Base-by-base conservation (phyloP, 2,113 vertebrate genomes). In the Apistogramma diplotaenia region DNA sequence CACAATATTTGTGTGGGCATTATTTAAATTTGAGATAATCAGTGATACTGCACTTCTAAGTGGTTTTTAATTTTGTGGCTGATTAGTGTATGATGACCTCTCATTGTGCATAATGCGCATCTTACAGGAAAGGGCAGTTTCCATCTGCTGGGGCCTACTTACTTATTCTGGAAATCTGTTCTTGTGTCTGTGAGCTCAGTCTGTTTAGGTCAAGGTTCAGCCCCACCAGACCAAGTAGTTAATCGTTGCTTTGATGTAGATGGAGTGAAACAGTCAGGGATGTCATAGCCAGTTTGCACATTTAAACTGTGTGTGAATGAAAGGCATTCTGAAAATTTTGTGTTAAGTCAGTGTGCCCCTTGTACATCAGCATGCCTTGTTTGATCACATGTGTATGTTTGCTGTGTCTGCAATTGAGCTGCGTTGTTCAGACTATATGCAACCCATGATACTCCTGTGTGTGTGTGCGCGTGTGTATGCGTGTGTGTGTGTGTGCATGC, bases 221-320 rank as follows among this genome's bases (percentile, higher is more conserved):
- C 58, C 81, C 19, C 31, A 70, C 23, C 78, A 87, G 71, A 90
- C 49, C 83, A 58, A 21, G 78, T 79, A 43, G 72, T 89, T 86
- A 87, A 73, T 87, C 79, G 89, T 62, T 27, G 60, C 80, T 88
- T 31, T 90, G 62, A 88, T 82, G 65, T 67, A 73, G 78, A 85
- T 27, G 12, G 60, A 76, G 81, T 23, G 51, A 55, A 84, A 11
- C 85, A 70, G 75, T 81, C 65, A 77, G 59, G 65, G 55, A 78
- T 59, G 57, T 89, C 86, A 80, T 81, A 7, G 5, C 23, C 67
- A 71, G 25, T 87, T 57, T 81, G 67, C 71, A 85, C 55, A 49
- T 83, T 91, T 76, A 79, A 80, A 80, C 82, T 31, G 65, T 78
- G 57, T 77, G 53, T 49, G 31, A 85, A 87, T 80, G 85, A 90